phyloP scores from a whole-genome alignment of 1,140 invertebrate genomes.

The Musca vetustissima region DNA sequence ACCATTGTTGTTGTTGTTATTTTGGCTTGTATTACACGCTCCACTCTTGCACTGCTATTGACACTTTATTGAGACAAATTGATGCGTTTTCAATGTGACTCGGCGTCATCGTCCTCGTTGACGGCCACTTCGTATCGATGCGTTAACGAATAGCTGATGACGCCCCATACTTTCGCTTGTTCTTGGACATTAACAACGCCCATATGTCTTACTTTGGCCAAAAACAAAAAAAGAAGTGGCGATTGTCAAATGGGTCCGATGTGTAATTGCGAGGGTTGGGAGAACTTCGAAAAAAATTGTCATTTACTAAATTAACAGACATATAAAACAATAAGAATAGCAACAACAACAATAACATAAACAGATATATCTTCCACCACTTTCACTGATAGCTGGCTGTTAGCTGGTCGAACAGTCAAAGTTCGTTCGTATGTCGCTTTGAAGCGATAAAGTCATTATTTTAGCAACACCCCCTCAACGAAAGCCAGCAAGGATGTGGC shows the following conservation, averaged over 20 bases:
- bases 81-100: constrained; percentile 14
- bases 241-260: too few species aligned
- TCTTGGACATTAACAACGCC: constrained; percentile 4
- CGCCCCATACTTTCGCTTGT: too few species aligned
- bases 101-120: not conserved
- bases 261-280: constrained; percentile 15
- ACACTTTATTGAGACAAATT: constrained; percentile 27
- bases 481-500: constrained; percentile 7
- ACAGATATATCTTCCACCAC: too few species aligned
- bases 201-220: constrained; percentile 11
- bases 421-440: too few species aligned
- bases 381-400: too few species aligned
- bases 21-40: not conserved
- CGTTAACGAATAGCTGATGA: too few species aligned
- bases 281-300: not conserved
- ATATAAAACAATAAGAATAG: not conserved
- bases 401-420: too few species aligned
- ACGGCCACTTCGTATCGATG: not conserved
- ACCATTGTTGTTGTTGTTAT: not conserved
- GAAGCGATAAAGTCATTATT: too few species aligned
- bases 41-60: constrained; percentile 7
- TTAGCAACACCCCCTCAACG: constrained; percentile 9
- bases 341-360: too few species aligned
- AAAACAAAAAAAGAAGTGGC: not conserved
- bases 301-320: constrained; percentile 22